Conservation (phyloP, 2,113 vertebrate genomes). For the Lucifuga dentata region DNA sequence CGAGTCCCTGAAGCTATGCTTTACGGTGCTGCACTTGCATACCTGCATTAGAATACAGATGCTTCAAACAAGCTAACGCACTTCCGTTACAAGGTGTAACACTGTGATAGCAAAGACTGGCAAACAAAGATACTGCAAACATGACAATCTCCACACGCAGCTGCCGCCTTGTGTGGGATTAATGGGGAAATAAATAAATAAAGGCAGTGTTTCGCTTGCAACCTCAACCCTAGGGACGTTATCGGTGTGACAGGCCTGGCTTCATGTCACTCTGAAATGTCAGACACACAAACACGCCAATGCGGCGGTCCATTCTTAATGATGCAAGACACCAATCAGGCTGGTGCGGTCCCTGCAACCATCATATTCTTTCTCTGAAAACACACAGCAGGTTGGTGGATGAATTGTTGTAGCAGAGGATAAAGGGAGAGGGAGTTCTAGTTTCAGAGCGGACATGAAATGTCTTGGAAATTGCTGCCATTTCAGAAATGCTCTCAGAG, state of each 20-base stretch:
- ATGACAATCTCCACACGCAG: conserved; percentile 53
- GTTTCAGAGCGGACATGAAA: conserved; percentile 45
- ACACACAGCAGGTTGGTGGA: conserved; percentile 35
- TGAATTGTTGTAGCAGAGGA: conserved; percentile 13
- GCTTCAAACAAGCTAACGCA: background rate
- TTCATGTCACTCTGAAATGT: conserved; percentile 66
- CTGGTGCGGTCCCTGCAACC: conserved; percentile 46
- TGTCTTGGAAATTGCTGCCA: conserved; percentile 42
- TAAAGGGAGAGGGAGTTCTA: conserved; percentile 16
- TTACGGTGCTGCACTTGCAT: conserved; percentile 29
- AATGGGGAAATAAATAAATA: conserved; percentile 69
- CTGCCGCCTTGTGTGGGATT: conserved; percentile 56
- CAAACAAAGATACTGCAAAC: conserved; percentile 45
- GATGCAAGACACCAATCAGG: conserved; percentile 61
- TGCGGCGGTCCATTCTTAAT: conserved; percentile 63
- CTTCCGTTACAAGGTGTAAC: conserved; percentile 61
- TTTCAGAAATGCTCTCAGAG: conserved; percentile 24
- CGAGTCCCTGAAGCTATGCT: conserved; percentile 17
- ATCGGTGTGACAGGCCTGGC: conserved; percentile 58
- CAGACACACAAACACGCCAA: conserved; percentile 40
- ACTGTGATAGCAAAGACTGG: conserved; percentile 51
- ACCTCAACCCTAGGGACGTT: conserved; percentile 57
- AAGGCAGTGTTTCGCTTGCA: conserved; percentile 29
- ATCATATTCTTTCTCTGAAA: conserved; percentile 39
- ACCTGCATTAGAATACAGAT: conserved; percentile 26